Evolutionary conservation across 2,888 invertebrate species (phyloP).

Genomic region (Lumbricus terrestris): DNA sequence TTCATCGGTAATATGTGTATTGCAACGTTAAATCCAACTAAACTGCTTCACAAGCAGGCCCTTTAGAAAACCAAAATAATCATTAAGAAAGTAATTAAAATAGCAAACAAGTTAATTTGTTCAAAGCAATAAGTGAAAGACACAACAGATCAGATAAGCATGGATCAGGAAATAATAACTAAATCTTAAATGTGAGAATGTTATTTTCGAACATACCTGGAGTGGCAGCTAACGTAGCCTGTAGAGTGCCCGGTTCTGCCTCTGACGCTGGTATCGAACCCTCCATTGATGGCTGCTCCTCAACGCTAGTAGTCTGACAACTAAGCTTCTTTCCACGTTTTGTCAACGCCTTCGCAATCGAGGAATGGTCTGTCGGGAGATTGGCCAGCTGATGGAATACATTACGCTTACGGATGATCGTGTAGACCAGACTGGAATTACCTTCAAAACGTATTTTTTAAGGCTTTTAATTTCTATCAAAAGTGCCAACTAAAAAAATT

Average conservation of each 20-base stretch:
- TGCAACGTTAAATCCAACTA: too few relatives aligned
- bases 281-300: conserved; percentile 55
- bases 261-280: conserved; percentile 57
- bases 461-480: not conserved
- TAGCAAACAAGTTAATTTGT: not conserved
- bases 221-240: conserved; percentile 83
- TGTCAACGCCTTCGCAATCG: conserved; percentile 74
- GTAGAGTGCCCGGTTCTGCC: conserved; percentile 73
- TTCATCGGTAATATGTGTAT: not conserved
- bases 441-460: conserved; percentile 63
- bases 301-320: not conserved
- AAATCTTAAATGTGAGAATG: not conserved
- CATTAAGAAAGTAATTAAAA: not conserved
- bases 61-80: not conserved
- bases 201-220: conserved; percentile 67
- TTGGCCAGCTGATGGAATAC: conserved; percentile 98
- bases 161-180: not conserved
- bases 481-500: not conserved
- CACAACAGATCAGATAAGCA: not conserved
- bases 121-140: not conserved
- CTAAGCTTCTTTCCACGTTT: conserved; percentile 42
- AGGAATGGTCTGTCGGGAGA: conserved; percentile 85
- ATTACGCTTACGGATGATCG: conserved; percentile 95
- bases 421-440: conserved; percentile 98
- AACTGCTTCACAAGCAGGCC: too few relatives aligned